Base-by-base conservation (phyloP, 2,888 invertebrate genomes). In the Metacarcinus magister region DNA sequence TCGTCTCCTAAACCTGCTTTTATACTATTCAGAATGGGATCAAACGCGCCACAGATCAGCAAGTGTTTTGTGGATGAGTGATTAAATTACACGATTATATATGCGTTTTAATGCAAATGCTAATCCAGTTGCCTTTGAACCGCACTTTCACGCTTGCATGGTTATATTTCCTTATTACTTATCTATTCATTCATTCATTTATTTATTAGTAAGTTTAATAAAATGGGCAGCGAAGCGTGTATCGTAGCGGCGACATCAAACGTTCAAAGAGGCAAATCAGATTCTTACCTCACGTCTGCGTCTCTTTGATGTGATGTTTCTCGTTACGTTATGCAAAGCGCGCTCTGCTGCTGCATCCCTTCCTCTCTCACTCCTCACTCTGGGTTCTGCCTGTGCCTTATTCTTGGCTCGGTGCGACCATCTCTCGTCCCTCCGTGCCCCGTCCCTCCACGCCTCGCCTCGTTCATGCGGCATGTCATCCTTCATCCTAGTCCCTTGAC, bases 291-390 rank as follows among this genome's bases (percentile, higher is more conserved):
- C 82, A 32, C 82, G 82, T 82, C 82, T 28, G 82, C 32, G 82
- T 28, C 82, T 82, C 82, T 82, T 82, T 82, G 82, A 82, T 32
- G 32, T 82, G 82, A 82, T 82, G 82, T 32, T 82, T 32, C 82
- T 82, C 82, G 82, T 82, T 82, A 82, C 82, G 82, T 82, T 28
- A 82, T 82, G 82, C 82, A 82, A 82, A 82, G 32, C 82, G 8
- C 32, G 82, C 32, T 32, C 82, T 82, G 13, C 28, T 82, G 82
- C 8, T 82, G 82, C 82, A 32, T 32, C 82, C 82, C 28, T 82
- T 32, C 32, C 16, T 82, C 32, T 32, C 10, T 82, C 82, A 28
- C 32, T 32, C 13, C 28, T 82, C 13, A 7, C 32, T 32, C 82
- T 16, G 1, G 32, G 13, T 32, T 32, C 82, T 13, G 7, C 32